Percentiles rank a stretch among this genome's conserved stretches.
These are phyloP conservation scores for Cylas formicarius DNA, from an alignment of 1,140 invertebrate species.

Conservation along the genomic window DNA sequence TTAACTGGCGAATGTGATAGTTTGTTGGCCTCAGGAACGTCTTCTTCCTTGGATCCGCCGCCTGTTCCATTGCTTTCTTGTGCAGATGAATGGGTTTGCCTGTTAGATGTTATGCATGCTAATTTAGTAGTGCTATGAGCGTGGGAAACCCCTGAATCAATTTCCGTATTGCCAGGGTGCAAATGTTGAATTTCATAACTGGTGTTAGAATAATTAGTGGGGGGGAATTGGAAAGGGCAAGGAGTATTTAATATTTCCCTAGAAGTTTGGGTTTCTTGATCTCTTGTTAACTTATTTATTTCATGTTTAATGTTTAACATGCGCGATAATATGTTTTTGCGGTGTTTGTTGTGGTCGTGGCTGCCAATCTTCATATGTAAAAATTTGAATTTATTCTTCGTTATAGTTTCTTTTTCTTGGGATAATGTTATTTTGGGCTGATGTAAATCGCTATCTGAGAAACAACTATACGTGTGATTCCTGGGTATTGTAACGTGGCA, in stretches of 20 bases:
- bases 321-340: slow-evolving; percentile 9
- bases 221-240: slow-evolving; percentile 2
- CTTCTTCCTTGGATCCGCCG: slow-evolving; percentile 13
- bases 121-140: slow-evolving; percentile 36
- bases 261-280: slow-evolving; percentile 17
- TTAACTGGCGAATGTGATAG: slow-evolving; percentile 48
- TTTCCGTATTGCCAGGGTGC: slow-evolving; percentile 33
- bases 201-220: slow-evolving; percentile 17
- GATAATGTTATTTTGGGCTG: slow-evolving; percentile 11
- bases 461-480: slow-evolving; percentile 15
- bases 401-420: slow-evolving; percentile 5
- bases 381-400: slow-evolving; percentile 13
- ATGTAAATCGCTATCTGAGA: slow-evolving; percentile 25
- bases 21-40: slow-evolving; percentile 17
- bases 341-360: background rate
- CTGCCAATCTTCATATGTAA: slow-evolving; percentile 9
- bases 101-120: slow-evolving; percentile 40
- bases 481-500: background rate
- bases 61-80: slow-evolving; percentile 30
- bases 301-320: slow-evolving; percentile 17
- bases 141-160: slow-evolving; percentile 33
- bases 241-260: slow-evolving; percentile 4
- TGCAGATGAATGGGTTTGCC: slow-evolving; percentile 29
- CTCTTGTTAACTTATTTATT: slow-evolving; percentile 10
- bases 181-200: slow-evolving; percentile 15